These are phyloP conservation scores for Heterocephalus glaber DNA, from an alignment of 2,113 vertebrate genomes.

Conservation along the genomic window DNA sequence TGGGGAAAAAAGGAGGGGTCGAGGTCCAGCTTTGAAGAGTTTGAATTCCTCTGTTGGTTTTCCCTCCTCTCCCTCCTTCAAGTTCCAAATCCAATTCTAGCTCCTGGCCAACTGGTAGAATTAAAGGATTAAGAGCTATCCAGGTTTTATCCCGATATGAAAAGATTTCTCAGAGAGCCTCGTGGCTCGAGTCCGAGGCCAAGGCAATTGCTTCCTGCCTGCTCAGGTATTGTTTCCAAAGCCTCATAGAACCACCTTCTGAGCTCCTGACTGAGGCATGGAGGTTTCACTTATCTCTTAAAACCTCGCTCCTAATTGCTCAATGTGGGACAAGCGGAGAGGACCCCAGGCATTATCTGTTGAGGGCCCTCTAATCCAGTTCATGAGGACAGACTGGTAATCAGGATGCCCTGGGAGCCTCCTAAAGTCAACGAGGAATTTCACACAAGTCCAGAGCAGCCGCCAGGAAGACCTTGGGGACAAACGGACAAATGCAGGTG, in stretches of 20 bases:
- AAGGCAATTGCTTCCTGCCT: constrained; percentile 66
- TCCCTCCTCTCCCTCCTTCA: constrained; percentile 50
- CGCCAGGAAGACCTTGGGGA: constrained; percentile 37
- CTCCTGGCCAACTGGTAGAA: constrained; percentile 79
- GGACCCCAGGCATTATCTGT: constrained; percentile 62
- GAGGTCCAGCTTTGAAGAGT: background rate
- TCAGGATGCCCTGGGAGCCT: constrained; percentile 67
- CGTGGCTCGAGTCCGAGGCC: constrained; percentile 72
- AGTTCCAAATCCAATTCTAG: constrained; percentile 79
- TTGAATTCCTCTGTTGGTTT: constrained; percentile 74
- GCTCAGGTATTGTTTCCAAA: constrained; percentile 60
- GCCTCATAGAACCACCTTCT: constrained; percentile 72
- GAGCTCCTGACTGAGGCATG: constrained; percentile 74
- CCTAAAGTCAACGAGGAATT: constrained; percentile 68
- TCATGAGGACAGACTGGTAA: constrained; percentile 64
- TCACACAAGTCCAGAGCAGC: constrained; percentile 30
- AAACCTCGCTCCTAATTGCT: constrained; percentile 75
- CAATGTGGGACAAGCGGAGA: constrained; percentile 58
- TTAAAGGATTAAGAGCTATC: constrained; percentile 83
- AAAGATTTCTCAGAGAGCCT: constrained; percentile 82
- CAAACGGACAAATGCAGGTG: background rate
- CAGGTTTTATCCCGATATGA: constrained; percentile 79
- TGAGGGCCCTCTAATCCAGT: constrained; percentile 73
- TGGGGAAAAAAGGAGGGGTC: background rate
- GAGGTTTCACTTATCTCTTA: constrained; percentile 76